phyloP scores from a whole-genome alignment of 2,113 vertebrate genomes.

The Phyllostomus hastatus region DNA sequence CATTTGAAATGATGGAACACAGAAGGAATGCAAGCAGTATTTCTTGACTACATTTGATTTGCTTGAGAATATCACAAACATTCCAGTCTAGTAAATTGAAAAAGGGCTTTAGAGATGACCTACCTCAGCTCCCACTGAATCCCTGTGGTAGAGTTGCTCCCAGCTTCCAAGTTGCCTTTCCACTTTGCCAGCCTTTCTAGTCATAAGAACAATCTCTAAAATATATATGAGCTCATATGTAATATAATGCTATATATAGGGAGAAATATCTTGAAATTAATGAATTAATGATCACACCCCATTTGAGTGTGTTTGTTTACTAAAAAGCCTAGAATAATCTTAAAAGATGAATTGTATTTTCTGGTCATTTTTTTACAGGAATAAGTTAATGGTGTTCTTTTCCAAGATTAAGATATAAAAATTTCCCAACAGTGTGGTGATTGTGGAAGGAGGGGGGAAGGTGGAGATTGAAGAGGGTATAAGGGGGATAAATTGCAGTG shows the following conservation, averaged over 20 bases:
- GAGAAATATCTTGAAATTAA: neutral
- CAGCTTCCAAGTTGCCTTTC: neutral
- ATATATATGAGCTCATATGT: neutral
- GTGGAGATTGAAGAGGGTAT: too few species aligned
- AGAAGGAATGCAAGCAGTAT: neutral
- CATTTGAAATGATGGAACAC: neutral
- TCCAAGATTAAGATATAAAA: neutral
- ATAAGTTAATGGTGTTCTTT: neutral
- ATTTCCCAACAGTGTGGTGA: neutral
- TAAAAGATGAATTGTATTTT: neutral
- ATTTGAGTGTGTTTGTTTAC: neutral
- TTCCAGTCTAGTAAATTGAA: neutral
- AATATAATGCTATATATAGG: neutral
- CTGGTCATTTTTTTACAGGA: neutral
- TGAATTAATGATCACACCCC: neutral
- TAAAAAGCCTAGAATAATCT: neutral
- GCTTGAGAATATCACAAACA: neutral
- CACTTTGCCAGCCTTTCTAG: neutral
- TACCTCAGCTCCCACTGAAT: neutral
- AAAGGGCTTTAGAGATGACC: neutral
- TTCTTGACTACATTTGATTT: neutral
- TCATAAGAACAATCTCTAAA: neutral
- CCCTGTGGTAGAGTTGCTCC: neutral
- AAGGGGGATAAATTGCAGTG: too few species aligned
- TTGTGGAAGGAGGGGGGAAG: too few species aligned